Conservation (phyloP, 2,888 invertebrate species). For the Ctenicera cuprea region DNA sequence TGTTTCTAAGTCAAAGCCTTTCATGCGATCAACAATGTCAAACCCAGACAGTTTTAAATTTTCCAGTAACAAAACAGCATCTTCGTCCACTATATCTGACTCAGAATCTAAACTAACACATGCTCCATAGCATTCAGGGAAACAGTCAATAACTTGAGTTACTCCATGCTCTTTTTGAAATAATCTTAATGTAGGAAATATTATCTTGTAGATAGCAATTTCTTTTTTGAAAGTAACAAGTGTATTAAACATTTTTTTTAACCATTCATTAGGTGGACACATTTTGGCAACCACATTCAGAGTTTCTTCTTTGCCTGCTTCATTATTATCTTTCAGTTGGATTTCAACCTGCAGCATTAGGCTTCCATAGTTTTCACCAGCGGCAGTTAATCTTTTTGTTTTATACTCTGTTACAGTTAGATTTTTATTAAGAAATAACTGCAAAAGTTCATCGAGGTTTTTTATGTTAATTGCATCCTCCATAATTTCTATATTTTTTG, state of each 20-base stretch:
- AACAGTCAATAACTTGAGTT: conserved; percentile 68
- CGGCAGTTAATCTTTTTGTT: conserved; percentile 70
- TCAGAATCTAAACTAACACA: conserved; percentile 65
- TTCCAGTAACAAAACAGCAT: conserved; percentile 75
- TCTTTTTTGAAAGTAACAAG: conserved; percentile 74
- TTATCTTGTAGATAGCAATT: conserved; percentile 72
- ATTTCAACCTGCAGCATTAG: conserved; percentile 71
- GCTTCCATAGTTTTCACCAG: conserved; percentile 78
- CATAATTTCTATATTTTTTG: not conserved
- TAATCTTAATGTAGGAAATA: conserved; percentile 71
- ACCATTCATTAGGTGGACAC: conserved; percentile 72
- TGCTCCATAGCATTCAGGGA: conserved; percentile 73
- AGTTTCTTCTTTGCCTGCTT: conserved; percentile 59
- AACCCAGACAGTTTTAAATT: conserved; percentile 73
- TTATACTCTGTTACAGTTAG: conserved; percentile 61
- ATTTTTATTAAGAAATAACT: conserved; percentile 32
- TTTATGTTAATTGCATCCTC: conserved; percentile 21
- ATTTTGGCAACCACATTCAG: conserved; percentile 74
- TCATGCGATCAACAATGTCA: conserved; percentile 70
- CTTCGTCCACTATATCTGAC: conserved; percentile 69
- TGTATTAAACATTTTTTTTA: conserved; percentile 73
- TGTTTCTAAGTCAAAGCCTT: conserved; percentile 73
- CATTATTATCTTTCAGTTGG: conserved; percentile 59
- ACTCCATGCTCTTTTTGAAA: conserved; percentile 70
- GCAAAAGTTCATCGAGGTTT: conserved; percentile 43